Evolutionary conservation across 2,113 vertebrate species (phyloP).

Genomic region (Eubucco bourcierii): DNA sequence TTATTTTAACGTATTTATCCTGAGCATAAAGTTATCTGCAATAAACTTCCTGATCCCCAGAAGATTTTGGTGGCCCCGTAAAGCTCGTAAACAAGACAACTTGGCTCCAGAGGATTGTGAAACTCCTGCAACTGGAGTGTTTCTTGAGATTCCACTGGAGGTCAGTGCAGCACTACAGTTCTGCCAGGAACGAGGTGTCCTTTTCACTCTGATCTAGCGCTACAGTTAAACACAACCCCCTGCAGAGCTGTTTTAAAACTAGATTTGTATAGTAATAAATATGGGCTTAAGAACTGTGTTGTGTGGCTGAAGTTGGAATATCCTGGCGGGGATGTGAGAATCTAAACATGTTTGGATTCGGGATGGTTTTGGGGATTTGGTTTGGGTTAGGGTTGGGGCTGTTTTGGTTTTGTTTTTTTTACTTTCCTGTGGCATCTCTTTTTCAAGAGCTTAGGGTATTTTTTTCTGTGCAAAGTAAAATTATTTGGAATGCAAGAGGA

Average conservation of each 20-base stretch:
- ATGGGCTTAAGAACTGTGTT: conserved; percentile 32
- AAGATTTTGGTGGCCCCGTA: neutral
- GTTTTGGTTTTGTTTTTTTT: neutral
- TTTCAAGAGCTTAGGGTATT: neutral
- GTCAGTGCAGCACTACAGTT: conserved; percentile 70
- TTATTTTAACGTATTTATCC: neutral
- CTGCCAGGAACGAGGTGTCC: neutral
- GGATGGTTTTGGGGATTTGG: no score
- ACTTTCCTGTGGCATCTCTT: neutral
- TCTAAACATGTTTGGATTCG: conserved; percentile 12
- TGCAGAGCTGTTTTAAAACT: conserved; percentile 55
- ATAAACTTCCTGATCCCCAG: neutral
- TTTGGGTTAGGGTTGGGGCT: no score
- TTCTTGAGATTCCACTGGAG: conserved; percentile 71
- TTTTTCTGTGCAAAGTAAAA: neutral
- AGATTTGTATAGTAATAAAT: conserved; percentile 65
- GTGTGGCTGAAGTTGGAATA: conserved; percentile 60
- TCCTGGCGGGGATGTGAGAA: conserved; percentile 16
- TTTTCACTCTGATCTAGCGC: neutral
- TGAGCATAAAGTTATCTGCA: neutral
- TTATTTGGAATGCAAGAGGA: neutral
- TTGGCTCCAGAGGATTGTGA: neutral
- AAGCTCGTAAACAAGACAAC: neutral
- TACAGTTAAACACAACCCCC: conserved; percentile 7
- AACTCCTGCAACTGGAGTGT: neutral